These are phyloP conservation scores for Ametastegia equiseti DNA, from an alignment of 2,888 invertebrate genomes.

Conservation along the genomic window DNA sequence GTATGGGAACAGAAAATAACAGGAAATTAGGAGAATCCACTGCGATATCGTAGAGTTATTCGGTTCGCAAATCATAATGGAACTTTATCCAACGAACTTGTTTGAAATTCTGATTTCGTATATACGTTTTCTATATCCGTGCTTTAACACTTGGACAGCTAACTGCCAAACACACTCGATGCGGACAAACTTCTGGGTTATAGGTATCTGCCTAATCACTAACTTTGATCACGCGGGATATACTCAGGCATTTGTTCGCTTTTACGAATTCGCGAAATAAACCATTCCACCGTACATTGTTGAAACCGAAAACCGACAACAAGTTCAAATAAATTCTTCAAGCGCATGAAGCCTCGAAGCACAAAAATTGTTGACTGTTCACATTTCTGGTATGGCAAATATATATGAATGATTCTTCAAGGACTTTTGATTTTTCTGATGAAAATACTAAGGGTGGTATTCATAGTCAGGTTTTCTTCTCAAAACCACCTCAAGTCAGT, in stretches of 20 bases:
- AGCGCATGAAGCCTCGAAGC: too few relatives aligned
- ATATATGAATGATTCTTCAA: too few relatives aligned
- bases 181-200: background rate
- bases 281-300: background rate
- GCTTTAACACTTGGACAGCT: background rate
- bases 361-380: background rate
- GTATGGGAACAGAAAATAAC: too few relatives aligned
- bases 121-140: background rate
- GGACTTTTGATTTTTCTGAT: too few relatives aligned
- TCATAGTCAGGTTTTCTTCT: too few relatives aligned
- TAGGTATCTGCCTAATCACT: background rate
- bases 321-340: slow-evolving; percentile 13
- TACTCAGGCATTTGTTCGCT: background rate
- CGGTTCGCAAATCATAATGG: background rate
- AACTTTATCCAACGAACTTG: background rate
- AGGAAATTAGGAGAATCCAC: too few relatives aligned
- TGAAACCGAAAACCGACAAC: background rate
- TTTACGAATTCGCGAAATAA: background rate
- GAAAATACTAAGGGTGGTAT: too few relatives aligned
- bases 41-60: too few relatives aligned
- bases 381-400: background rate
- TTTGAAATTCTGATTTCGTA: background rate
- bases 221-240: background rate
- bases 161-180: slow-evolving; percentile 15
- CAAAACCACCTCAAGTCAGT: too few relatives aligned